A percentile compares a stretch with the other conserved stretches of the same genome.
These are phyloP conservation scores for Plutella xylostella DNA, from an alignment of 2,888 invertebrate genomes.

Conservation along the genomic window DNA sequence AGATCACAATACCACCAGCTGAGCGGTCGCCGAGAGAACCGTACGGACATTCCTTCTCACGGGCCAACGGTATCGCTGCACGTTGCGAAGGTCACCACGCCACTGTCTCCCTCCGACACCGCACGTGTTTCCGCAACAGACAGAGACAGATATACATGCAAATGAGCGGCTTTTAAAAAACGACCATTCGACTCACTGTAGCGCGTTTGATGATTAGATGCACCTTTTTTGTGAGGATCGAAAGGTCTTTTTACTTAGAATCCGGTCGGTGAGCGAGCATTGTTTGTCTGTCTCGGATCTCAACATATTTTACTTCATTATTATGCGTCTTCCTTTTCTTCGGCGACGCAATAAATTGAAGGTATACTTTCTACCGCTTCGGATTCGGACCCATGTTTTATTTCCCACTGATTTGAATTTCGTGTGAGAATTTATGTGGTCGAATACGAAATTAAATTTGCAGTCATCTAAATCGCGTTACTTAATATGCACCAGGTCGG, in stretches of 20 bases:
- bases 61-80: constrained; percentile 57
- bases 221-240: constrained; percentile 39
- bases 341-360: no score
- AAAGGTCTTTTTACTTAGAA: constrained; percentile 38
- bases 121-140: no score
- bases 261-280: constrained; percentile 25
- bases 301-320: no score
- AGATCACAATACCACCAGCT: constrained; percentile 36
- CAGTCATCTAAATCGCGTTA: no score
- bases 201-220: constrained; percentile 51
- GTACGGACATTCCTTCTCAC: constrained; percentile 60
- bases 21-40: constrained; percentile 29
- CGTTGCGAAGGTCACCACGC: constrained; percentile 40
- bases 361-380: no score
- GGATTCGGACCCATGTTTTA: no score
- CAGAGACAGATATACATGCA: constrained; percentile 37
- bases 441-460: no score
- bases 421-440: no score
- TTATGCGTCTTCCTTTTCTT: no score
- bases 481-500: no score
- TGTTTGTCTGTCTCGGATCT: constrained; percentile 29
- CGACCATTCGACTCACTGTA: constrained; percentile 43
- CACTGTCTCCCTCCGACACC: constrained; percentile 28
- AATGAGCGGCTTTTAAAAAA: constrained; percentile 45
- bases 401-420: no score